phyloP scores from a whole-genome alignment of 2,888 invertebrate species.

The Pelosia muscerda region DNA sequence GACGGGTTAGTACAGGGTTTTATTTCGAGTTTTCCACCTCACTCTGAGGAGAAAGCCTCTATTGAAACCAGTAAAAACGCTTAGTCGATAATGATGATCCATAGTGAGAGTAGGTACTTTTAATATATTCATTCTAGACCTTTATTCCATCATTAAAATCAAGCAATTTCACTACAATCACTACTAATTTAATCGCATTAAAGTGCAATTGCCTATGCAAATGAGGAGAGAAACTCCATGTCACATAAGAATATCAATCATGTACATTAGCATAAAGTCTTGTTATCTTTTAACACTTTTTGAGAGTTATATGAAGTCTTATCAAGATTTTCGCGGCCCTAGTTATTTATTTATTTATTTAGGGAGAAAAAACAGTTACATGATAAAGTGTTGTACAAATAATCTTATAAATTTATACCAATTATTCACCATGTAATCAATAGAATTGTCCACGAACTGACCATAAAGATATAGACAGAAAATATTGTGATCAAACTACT shows the following conservation, averaged over 20 bases:
- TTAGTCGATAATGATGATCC: not conserved
- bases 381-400: no score
- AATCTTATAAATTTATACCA: no score
- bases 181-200: slow-evolving; percentile 7
- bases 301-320: not conserved
- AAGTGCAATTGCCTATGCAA: slow-evolving; percentile 7
- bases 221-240: slow-evolving; percentile 13
- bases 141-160: not conserved
- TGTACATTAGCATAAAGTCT: not conserved
- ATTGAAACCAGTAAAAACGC: not conserved
- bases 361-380: no score
- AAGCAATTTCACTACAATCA: not conserved
- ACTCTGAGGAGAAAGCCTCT: not conserved
- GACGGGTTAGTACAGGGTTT: no score
- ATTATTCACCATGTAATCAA: no score
- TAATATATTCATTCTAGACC: not conserved
- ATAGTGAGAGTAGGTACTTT: no score
- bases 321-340: no score
- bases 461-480: no score
- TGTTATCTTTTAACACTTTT: not conserved
- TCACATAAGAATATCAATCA: slow-evolving; percentile 8
- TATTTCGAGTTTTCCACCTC: no score
- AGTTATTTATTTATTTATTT: no score
- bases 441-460: no score
- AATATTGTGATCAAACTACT: no score